A percentile compares a stretch with the other conserved stretches of the same genome.
phyloP scores from a whole-genome alignment of 2,888 invertebrate genomes.

The Pherbina coryleti region DNA sequence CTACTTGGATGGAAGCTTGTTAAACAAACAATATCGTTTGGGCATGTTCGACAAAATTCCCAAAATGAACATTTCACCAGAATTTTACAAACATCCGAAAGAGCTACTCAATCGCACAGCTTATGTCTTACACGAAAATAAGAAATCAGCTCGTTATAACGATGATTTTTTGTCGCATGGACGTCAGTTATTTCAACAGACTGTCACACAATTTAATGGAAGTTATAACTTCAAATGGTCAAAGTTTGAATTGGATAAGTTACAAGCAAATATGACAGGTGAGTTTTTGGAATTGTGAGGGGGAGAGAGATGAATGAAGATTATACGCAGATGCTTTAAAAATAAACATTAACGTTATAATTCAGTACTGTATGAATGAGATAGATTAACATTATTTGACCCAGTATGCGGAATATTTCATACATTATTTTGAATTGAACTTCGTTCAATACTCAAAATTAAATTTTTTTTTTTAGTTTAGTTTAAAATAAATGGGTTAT shows the following conservation, averaged over 20 bases:
- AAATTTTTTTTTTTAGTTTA: too few species aligned
- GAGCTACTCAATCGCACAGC: background rate
- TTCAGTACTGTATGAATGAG: too few species aligned
- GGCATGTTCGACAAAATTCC: slow-evolving; percentile 57
- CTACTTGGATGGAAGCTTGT: slow-evolving; percentile 71
- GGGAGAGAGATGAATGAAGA: too few species aligned
- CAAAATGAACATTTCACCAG: background rate
- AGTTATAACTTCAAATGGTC: slow-evolving; percentile 86
- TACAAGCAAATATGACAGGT: slow-evolving; percentile 75
- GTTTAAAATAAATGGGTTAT: too few species aligned
- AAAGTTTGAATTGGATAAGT: slow-evolving; percentile 75
- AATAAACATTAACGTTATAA: too few species aligned
- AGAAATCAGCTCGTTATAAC: background rate
- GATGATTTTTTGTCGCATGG: background rate
- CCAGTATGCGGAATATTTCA: too few species aligned
- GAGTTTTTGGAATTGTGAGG: background rate
- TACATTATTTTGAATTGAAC: too few species aligned
- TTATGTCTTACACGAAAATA: background rate
- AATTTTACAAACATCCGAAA: background rate
- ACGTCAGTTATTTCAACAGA: slow-evolving; percentile 71
- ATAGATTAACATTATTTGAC: too few species aligned
- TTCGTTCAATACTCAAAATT: too few species aligned
- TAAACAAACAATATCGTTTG: slow-evolving; percentile 70
- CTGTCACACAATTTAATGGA: slow-evolving; percentile 84
- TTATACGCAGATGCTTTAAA: too few species aligned